Conservation (phyloP, 2,113 vertebrate species). For the Ctenodactylus gundi region DNA sequence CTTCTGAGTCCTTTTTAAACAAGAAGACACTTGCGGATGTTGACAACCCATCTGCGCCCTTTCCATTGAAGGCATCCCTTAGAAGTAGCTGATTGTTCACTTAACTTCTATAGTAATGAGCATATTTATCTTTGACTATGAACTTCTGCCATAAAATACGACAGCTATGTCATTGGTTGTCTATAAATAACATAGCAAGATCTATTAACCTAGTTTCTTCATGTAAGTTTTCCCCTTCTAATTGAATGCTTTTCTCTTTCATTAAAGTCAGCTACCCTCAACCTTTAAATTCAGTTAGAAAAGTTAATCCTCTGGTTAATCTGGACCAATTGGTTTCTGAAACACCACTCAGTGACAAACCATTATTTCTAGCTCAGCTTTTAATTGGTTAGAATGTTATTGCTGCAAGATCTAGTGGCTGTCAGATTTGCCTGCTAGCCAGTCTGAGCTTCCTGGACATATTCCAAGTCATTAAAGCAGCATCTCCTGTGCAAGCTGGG, state of each 20-base stretch:
- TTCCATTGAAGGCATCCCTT: neutral
- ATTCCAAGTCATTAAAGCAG: constrained; percentile 88
- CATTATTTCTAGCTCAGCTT: constrained; percentile 86
- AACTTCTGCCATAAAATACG: constrained; percentile 76
- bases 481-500: constrained; percentile 81
- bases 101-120: constrained; percentile 60
- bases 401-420: constrained; percentile 85
- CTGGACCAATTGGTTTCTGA: constrained; percentile 86
- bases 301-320: constrained; percentile 87
- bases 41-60: neutral
- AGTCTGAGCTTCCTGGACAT: constrained; percentile 85
- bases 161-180: constrained; percentile 79
- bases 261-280: constrained; percentile 80
- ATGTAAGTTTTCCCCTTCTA: constrained; percentile 79
- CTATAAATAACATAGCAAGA: constrained; percentile 81
- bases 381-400: constrained; percentile 89
- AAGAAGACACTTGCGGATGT: neutral
- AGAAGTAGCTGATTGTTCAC: neutral
- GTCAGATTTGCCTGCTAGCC: constrained; percentile 86
- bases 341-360: constrained; percentile 86
- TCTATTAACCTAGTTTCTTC: constrained; percentile 84
- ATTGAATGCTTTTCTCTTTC: constrained; percentile 85
- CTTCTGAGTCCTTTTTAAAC: neutral
- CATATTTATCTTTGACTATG: constrained; percentile 77
- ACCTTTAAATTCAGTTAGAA: constrained; percentile 88